These are phyloP conservation scores for Drosophila silvestris DNA, from an alignment of 2,888 invertebrate genomes.

Conservation along the genomic window DNA sequence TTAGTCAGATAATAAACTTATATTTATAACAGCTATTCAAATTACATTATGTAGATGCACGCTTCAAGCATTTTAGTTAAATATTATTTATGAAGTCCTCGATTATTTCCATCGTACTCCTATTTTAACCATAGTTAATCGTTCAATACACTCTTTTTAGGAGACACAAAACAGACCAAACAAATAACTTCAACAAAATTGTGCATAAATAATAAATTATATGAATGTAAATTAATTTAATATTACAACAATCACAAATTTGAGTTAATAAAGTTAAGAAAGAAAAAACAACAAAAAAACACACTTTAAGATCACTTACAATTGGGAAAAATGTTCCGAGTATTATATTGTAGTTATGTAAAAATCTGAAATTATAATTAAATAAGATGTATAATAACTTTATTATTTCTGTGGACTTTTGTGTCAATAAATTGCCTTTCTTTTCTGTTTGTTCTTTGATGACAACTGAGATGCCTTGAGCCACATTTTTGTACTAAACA, in stretches of 20 bases:
- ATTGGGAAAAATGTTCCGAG: conserved; percentile 85
- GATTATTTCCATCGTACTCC: conserved; percentile 10
- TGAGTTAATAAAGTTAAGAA: conserved; percentile 35
- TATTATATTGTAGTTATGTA: conserved; percentile 42
- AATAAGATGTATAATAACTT: conserved; percentile 38
- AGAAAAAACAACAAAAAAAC: conserved; percentile 74
- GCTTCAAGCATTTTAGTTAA: conserved; percentile 63
- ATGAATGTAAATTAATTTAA: conserved; percentile 26
- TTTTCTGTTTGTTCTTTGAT: conserved; percentile 18
- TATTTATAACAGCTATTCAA: conserved; percentile 34
- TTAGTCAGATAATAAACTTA: conserved; percentile 37
- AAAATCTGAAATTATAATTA: conserved; percentile 34
- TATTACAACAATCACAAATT: conserved; percentile 34
- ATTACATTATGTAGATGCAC: conserved; percentile 73
- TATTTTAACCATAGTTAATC: conserved; percentile 23
- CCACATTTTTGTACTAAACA: conserved; percentile 6
- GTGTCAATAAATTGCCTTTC: conserved; percentile 10
- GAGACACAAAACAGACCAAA: conserved; percentile 19
- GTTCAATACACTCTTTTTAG: conserved; percentile 4
- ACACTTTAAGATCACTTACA: conserved; percentile 85
- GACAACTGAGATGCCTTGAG: conserved; percentile 15
- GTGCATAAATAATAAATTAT: conserved; percentile 16
- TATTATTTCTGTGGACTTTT: conserved; percentile 17
- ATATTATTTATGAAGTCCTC: conserved; percentile 18
- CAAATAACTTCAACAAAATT: neutral